Evolutionary conservation across 2,888 invertebrate genomes (phyloP).

Genomic region (Calephelis perditalis): DNA sequence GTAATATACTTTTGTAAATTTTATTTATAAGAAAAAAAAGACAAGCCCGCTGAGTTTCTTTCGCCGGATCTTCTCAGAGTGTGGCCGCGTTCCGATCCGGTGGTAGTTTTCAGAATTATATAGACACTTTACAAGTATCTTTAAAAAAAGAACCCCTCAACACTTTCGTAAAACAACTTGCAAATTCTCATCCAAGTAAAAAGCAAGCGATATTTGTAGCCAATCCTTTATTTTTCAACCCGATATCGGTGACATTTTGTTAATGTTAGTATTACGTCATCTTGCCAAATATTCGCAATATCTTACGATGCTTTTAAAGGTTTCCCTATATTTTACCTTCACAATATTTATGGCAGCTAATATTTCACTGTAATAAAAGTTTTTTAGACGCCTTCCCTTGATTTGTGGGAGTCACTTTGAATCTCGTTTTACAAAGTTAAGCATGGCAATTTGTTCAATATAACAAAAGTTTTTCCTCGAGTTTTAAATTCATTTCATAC

Average conservation of each 20-base stretch:
- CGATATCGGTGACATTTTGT: background rate
- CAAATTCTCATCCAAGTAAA: no score
- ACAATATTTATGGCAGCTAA: conserved; percentile 6
- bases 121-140: no score
- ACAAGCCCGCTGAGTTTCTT: no score
- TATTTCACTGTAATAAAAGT: conserved; percentile 7
- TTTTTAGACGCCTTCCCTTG: conserved; percentile 6
- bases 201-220: no score
- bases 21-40: no score
- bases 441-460: conserved; percentile 7
- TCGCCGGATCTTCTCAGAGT: no score
- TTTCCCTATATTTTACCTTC: conserved; percentile 7
- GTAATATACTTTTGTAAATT: no score
- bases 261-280: conserved; percentile 1
- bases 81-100: no score
- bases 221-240: no score
- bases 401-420: conserved; percentile 8
- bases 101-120: no score
- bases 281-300: conserved; percentile 7
- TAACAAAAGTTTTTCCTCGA: background rate
- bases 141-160: no score
- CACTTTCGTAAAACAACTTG: no score
- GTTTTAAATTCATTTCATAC: background rate
- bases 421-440: conserved; percentile 3
- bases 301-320: conserved; percentile 6